phyloP scores from a whole-genome alignment of 2,888 invertebrate genomes.

The Chrysomela aeneicollis region DNA sequence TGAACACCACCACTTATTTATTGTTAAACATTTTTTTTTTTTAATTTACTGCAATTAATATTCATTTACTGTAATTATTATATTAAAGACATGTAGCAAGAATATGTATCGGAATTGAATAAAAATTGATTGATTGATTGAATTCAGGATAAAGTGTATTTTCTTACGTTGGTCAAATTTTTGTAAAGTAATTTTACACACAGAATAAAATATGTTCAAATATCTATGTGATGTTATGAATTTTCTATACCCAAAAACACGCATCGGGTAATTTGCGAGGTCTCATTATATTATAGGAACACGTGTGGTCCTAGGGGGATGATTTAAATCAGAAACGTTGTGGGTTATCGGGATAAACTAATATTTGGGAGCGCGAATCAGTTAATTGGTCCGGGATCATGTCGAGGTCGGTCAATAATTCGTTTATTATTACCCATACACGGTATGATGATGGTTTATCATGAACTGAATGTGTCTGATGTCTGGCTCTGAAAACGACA shows the following conservation, averaged over 20 bases:
- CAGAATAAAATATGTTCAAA: too few relatives aligned
- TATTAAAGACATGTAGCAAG: too few relatives aligned
- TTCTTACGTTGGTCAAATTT: too few relatives aligned
- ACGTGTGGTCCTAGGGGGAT: not conserved
- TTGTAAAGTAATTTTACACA: too few relatives aligned
- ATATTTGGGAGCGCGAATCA: conserved; percentile 1
- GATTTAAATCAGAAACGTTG: conserved; percentile 12
- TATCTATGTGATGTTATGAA: too few relatives aligned
- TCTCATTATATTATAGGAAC: not conserved
- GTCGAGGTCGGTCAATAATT: not conserved
- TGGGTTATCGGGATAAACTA: conserved; percentile 6
- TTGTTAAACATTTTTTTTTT: too few relatives aligned
- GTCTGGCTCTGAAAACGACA: not conserved
- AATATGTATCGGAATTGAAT: too few relatives aligned
- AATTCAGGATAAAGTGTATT: too few relatives aligned
- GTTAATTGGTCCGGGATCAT: conserved; percentile 1
- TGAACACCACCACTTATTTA: too few relatives aligned
- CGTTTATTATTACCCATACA: not conserved
- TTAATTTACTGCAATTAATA: too few relatives aligned
- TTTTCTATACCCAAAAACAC: not conserved
- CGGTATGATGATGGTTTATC: not conserved
- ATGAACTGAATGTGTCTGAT: not conserved
- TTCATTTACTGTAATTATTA: too few relatives aligned
- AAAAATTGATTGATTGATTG: too few relatives aligned
- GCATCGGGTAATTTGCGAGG: not conserved